Conservation (phyloP, 2,888 invertebrate genomes). For the Pegoplata infirma region DNA sequence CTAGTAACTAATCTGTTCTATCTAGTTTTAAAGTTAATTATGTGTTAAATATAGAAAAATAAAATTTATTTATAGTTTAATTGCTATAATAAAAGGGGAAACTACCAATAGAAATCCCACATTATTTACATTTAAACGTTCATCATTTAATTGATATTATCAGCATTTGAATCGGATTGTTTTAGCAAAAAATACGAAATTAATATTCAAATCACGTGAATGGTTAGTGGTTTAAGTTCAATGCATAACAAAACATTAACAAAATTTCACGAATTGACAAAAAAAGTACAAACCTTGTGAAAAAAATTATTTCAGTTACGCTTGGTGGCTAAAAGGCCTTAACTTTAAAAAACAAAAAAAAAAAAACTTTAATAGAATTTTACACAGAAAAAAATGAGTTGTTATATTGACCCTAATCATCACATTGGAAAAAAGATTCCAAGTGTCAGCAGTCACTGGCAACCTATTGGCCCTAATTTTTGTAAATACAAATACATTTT, state of each 20-base stretch:
- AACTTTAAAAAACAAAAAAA: no score
- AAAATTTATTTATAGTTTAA: neutral
- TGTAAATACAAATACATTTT: no score
- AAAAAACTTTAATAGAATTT: no score
- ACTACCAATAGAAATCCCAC: neutral
- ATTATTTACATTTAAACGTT: neutral
- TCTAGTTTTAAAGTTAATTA: no score
- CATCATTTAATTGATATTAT: neutral
- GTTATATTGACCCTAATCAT: no score
- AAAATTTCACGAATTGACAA: neutral
- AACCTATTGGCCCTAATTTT: no score
- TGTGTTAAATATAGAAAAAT: neutral
- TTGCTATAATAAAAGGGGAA: no score
- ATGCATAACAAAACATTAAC: conserved; percentile 7
- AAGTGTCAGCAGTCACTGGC: no score
- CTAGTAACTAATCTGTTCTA: no score
- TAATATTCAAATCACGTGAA: conserved; percentile 22
- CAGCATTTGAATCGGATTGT: neutral
- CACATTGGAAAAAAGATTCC: no score
- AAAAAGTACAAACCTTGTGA: conserved; percentile 11
- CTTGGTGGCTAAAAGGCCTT: neutral
- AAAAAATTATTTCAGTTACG: neutral
- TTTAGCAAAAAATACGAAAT: neutral
- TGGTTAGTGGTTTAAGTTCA: conserved; percentile 2
- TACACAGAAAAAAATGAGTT: no score